These are phyloP conservation scores for Trachops cirrhosus DNA, from an alignment of 2,797 vertebrate species.

Conservation along the genomic window DNA sequence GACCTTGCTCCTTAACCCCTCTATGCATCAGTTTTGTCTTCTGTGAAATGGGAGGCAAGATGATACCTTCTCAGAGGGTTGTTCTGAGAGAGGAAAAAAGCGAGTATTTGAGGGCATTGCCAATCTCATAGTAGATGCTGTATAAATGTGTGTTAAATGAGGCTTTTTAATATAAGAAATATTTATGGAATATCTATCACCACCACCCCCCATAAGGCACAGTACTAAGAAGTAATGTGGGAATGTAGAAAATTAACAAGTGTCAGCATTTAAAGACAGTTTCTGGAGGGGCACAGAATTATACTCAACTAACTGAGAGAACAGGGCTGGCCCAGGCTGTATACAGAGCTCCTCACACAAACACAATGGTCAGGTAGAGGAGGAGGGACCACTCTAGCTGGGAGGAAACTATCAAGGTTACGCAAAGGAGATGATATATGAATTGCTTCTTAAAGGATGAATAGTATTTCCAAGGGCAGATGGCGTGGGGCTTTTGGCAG, in stretches of 20 bases:
- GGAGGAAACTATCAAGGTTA: neutral
- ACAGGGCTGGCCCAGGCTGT: accelerated
- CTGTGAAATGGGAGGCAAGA: neutral
- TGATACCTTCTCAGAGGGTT: neutral
- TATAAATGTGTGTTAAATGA: neutral
- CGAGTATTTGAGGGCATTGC: neutral
- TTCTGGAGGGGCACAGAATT: neutral
- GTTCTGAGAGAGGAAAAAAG: neutral
- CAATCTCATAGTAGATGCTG: neutral
- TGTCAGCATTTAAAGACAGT: neutral
- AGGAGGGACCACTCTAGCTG: accelerated
- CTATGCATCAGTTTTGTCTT: neutral
- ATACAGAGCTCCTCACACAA: neutral
- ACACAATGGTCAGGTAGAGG: neutral
- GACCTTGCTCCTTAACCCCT: neutral
- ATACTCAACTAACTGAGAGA: neutral
- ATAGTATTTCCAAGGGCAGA: neutral
- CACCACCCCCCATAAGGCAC: neutral
- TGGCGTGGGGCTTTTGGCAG: accelerated
- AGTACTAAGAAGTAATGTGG: neutral
- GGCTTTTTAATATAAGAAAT: neutral
- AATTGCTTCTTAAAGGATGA: neutral
- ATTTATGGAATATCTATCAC: neutral
- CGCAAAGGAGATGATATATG: neutral
- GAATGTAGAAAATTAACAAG: neutral